Conservation (phyloP, 2,113 vertebrate species). For the Pterocles burchelli region DNA sequence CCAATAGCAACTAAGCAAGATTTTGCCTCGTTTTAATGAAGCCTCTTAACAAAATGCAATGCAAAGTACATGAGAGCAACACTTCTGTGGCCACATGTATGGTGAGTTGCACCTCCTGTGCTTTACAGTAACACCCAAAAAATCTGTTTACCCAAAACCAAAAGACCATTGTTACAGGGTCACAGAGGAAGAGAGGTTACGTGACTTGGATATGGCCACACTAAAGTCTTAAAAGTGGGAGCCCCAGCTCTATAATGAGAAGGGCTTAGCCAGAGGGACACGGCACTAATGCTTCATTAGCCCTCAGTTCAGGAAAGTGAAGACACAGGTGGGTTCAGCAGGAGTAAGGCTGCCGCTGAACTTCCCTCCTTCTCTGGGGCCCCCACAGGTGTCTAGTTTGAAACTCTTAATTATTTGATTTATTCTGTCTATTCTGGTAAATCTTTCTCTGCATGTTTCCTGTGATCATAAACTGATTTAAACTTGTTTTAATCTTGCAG, state of each 20-base stretch:
- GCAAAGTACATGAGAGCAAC: background rate
- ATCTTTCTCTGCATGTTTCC: background rate
- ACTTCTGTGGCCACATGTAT: rapidly evolving
- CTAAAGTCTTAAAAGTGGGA: background rate
- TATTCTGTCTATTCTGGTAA: background rate
- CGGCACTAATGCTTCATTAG: background rate
- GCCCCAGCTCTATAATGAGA: background rate
- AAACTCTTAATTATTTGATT: background rate
- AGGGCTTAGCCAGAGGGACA: background rate
- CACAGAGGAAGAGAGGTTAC: background rate
- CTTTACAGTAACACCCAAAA: background rate
- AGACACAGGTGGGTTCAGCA: background rate
- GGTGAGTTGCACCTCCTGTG: background rate
- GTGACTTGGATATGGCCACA: background rate
- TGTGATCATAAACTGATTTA: background rate
- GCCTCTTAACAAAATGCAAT: background rate
- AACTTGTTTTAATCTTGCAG: background rate
- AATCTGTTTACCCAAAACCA: background rate
- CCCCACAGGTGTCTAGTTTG: background rate
- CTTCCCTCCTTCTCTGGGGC: background rate
- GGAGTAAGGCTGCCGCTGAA: background rate
- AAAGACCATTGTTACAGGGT: background rate
- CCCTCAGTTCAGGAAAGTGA: background rate
- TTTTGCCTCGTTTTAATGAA: background rate
- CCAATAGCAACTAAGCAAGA: background rate